Conservation (phyloP, 2,113 vertebrate species). For the Leiothrix lutea region DNA sequence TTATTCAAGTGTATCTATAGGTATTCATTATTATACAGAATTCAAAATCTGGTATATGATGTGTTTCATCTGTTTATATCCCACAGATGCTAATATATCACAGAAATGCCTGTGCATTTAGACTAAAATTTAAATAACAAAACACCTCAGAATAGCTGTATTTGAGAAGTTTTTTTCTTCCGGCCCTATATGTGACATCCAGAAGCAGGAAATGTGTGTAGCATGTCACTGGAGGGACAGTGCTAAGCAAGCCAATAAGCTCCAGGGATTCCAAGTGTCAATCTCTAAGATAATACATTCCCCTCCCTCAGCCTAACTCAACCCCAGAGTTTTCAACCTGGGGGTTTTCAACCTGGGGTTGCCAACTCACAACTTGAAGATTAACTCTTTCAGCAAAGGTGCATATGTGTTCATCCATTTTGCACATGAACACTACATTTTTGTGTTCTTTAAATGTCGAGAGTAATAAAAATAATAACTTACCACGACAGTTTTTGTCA, state of each 20-base stretch:
- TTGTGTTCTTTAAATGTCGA: background rate
- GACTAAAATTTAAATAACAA: background rate
- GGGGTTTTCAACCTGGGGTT: background rate
- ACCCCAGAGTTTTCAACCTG: background rate
- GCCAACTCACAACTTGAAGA: background rate
- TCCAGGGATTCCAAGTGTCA: background rate
- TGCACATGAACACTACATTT: background rate
- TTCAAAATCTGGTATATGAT: background rate
- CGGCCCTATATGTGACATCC: background rate
- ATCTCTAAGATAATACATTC: background rate
- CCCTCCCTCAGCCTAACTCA: background rate
- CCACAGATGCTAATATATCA: background rate
- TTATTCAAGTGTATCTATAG: background rate
- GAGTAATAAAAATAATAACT: background rate
- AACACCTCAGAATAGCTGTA: background rate
- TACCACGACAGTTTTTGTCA: slow-evolving; percentile 84
- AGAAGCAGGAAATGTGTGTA: background rate
- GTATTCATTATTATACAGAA: background rate
- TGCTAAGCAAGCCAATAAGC: background rate
- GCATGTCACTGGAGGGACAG: background rate
- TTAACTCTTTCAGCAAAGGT: background rate
- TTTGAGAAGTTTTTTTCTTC: background rate
- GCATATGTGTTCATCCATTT: background rate
- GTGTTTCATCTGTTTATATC: background rate
- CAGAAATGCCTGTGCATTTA: background rate